phyloP scores from a whole-genome alignment of 2,888 invertebrate genomes.

The Melikaiella ostensackeni region DNA sequence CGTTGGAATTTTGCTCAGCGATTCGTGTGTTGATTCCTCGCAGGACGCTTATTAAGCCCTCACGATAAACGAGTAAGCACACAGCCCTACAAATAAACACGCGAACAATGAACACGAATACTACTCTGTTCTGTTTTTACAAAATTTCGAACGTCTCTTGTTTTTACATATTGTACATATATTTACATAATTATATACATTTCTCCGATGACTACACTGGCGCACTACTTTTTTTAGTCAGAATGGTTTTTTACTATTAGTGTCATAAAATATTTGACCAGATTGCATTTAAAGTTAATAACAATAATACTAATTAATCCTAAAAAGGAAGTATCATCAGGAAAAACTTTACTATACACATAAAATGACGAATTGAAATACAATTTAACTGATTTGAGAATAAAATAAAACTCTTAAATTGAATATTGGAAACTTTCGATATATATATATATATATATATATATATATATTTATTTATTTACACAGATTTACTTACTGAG shows the following conservation, averaged over 20 bases:
- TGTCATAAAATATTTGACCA: neutral
- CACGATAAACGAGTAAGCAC: conserved; percentile 34
- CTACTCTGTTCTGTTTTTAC: conserved; percentile 32
- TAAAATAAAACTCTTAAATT: neutral
- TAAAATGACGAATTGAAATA: neutral
- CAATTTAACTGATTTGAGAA: neutral
- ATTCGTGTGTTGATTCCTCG: conserved; percentile 38
- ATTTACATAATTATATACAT: conserved; percentile 12
- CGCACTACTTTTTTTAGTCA: conserved; percentile 14
- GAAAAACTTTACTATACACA: neutral
- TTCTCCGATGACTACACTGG: conserved; percentile 5
- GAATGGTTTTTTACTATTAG: neutral
- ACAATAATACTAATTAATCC: neutral
- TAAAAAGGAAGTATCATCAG: no score
- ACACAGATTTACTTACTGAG: neutral
- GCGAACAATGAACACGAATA: conserved; percentile 37
- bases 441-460: no score
- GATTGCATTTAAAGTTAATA: neutral
- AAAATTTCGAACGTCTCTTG: conserved; percentile 31
- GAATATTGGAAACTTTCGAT: neutral
- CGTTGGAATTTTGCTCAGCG: conserved; percentile 57
- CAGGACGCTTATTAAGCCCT: conserved; percentile 36
- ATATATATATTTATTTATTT: neutral
- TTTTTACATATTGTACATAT: conserved; percentile 27
- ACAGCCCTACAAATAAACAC: conserved; percentile 15